A percentile compares a stretch with the other conserved stretches of the same genome.
Conservation (phyloP, 2,888 invertebrate genomes). For the Elysia crispata region DNA sequence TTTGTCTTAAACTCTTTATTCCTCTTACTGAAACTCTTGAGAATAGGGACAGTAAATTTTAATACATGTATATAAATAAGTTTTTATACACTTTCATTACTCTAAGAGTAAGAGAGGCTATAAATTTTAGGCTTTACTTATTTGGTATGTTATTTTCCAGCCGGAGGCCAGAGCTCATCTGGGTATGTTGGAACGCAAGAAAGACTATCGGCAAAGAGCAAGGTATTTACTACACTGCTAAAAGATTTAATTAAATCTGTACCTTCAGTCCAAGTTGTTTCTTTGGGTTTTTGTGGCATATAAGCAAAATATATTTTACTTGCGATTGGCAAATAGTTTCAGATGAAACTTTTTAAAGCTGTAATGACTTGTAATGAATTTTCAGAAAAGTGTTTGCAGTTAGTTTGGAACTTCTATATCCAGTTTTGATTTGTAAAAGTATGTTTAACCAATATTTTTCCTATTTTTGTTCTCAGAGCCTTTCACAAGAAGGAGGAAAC, state of each 20-base stretch:
- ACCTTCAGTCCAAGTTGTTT: background rate
- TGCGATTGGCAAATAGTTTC: background rate
- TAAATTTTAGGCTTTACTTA: too few species aligned
- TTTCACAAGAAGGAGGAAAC: conserved; percentile 89
- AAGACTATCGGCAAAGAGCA: conserved; percentile 76
- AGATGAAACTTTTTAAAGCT: too few species aligned
- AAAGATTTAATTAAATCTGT: too few species aligned
- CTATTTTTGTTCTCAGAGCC: conserved; percentile 80
- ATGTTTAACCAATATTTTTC: too few species aligned
- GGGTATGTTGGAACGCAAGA: conserved; percentile 77
- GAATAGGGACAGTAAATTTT: too few species aligned
- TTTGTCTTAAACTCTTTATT: too few species aligned
- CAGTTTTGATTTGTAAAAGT: too few species aligned
- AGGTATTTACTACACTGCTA: too few species aligned
- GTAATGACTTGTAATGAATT: background rate
- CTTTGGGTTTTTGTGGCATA: too few species aligned
- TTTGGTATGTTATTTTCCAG: conserved; percentile 55
- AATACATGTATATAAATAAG: too few species aligned
- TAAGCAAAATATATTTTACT: background rate
- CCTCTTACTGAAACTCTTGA: too few species aligned
- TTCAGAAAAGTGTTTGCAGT: background rate
- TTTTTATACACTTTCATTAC: background rate
- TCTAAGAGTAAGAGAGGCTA: too few species aligned
- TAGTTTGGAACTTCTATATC: background rate
- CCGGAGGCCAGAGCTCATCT: conserved; percentile 69